phyloP scores from a whole-genome alignment of 2,888 invertebrate genomes.

The Archips crataeganus region DNA sequence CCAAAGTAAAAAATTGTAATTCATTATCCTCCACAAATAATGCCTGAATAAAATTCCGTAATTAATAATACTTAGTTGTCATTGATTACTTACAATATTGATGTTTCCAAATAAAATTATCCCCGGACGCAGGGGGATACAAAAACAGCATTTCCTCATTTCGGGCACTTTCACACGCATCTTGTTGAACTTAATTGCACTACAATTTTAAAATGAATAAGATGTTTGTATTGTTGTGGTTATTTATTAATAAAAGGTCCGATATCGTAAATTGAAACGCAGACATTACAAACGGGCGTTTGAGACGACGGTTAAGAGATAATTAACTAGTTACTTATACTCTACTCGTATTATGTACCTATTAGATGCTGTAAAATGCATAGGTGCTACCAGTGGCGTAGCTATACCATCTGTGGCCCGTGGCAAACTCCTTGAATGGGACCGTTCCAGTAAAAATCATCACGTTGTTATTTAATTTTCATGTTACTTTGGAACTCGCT shows the following conservation, averaged over 20 bases:
- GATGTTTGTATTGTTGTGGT: constrained; percentile 6
- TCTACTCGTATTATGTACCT: no score
- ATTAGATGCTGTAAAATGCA: no score
- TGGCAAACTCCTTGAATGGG: no score
- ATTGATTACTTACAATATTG: constrained; percentile 70
- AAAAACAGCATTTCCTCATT: constrained; percentile 75
- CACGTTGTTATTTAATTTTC: no score
- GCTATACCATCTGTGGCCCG: no score
- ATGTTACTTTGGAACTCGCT: no score
- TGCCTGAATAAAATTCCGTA: no score
- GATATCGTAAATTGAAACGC: constrained; percentile 16
- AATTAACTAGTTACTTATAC: no score
- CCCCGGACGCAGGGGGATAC: constrained; percentile 72
- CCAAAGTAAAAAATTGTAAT: no score
- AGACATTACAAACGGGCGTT: constrained; percentile 15
- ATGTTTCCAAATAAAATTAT: constrained; percentile 75
- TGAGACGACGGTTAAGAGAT: not conserved
- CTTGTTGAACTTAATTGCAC: constrained; percentile 13
- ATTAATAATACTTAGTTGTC: not conserved
- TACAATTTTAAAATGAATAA: constrained; percentile 22
- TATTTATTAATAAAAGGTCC: constrained; percentile 27
- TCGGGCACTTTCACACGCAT: constrained; percentile 66
- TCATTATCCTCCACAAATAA: no score
- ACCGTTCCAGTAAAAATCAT: no score
- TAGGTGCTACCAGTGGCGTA: no score